Evolutionary conservation across 1,140 invertebrate genomes (phyloP).

Genomic region (Apolygus lucorum): DNA sequence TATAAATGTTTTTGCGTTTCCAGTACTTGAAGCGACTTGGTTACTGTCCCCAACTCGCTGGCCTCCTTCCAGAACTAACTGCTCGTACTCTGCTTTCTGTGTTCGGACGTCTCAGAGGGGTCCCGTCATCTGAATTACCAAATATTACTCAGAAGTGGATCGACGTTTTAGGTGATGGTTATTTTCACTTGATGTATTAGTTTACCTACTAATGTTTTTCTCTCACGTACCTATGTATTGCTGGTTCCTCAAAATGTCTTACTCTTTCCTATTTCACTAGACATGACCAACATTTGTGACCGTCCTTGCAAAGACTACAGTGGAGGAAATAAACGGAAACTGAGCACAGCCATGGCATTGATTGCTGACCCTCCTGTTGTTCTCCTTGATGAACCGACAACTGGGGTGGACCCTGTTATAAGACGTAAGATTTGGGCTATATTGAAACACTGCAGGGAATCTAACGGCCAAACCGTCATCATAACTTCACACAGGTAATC

Average conservation of each 20-base stretch:
- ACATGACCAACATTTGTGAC: constrained; percentile 30
- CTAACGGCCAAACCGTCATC: constrained; percentile 56
- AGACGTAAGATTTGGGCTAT: constrained; percentile 66
- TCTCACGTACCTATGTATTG: too few species aligned
- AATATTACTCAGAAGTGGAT: constrained; percentile 47
- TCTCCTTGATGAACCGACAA: constrained; percentile 77
- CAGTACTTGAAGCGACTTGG: constrained; percentile 43
- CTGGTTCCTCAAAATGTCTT: neutral
- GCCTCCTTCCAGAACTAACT: constrained; percentile 69
- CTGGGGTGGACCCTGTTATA: constrained; percentile 69
- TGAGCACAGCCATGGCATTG: constrained; percentile 87
- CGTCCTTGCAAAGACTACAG: constrained; percentile 42
- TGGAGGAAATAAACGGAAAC: constrained; percentile 89
- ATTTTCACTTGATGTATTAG: too few species aligned
- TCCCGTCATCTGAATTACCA: constrained; percentile 45
- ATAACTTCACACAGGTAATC: constrained; percentile 58
- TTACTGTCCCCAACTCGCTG: constrained; percentile 80
- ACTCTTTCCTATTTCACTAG: constrained; percentile 16
- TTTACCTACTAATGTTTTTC: too few species aligned
- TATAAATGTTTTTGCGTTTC: neutral
- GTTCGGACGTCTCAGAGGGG: constrained; percentile 64
- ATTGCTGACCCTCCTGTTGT: constrained; percentile 82
- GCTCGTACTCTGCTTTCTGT: constrained; percentile 66
- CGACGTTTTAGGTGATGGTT: constrained; percentile 38
- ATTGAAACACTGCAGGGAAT: constrained; percentile 51